These are phyloP conservation scores for Xanthia togata DNA, from an alignment of 2,888 invertebrate species.

Conservation along the genomic window DNA sequence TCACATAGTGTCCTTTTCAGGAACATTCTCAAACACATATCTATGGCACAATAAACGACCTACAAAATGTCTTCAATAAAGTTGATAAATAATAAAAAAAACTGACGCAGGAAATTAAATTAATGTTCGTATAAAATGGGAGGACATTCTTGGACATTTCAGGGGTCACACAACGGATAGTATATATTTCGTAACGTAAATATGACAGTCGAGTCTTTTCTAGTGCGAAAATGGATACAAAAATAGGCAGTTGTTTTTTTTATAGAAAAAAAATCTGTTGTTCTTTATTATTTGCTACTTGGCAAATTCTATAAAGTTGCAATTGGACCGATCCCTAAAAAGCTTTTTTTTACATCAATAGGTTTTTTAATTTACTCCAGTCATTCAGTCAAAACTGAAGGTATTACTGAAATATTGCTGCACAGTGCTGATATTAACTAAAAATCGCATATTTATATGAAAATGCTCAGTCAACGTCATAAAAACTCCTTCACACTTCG, in stretches of 20 bases:
- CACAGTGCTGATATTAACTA: not conserved
- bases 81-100: conserved; percentile 60
- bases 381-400: not conserved
- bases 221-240: conserved; percentile 30
- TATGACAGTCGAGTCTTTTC: conserved; percentile 41
- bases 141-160: conserved; percentile 53
- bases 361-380: not conserved
- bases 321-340: too few species aligned
- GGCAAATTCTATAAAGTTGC: too few species aligned
- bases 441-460: conserved; percentile 14
- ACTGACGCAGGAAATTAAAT: conserved; percentile 60
- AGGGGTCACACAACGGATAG: conserved; percentile 42
- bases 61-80: conserved; percentile 46
- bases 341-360: too few species aligned
- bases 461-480: conserved; percentile 49
- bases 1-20: conserved; percentile 17
- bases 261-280: conserved; percentile 6
- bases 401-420: conserved; percentile 1
- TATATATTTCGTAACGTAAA: conserved; percentile 47
- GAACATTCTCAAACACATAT: conserved; percentile 15
- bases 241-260: not conserved
- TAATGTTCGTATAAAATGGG: conserved; percentile 56
- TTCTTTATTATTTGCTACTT: too few species aligned
- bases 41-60: conserved; percentile 37
- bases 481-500: conserved; percentile 40